Base-by-base conservation (phyloP, 2,797 vertebrate species). In the Eulemur mongoz region DNA sequence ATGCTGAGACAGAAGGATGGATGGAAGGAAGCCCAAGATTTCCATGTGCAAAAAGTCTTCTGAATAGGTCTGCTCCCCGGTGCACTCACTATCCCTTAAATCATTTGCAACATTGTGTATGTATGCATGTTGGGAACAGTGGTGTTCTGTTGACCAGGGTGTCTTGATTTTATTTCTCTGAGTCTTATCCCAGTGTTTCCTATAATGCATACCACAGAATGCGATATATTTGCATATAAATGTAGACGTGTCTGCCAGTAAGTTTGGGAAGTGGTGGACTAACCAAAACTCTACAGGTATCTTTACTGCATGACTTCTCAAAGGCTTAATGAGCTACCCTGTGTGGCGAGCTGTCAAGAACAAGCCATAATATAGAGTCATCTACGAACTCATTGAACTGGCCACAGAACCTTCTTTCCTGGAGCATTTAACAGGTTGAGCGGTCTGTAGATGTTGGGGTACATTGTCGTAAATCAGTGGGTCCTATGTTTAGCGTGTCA, bases 101-200 rank as follows among this genome's bases (percentile, higher is more conserved):
- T 67, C 57, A 0, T 52, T 27, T 54, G 57, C 54, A 52, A 15
- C 25, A n/a, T 52, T n/a, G 18, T 61, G 43, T 20, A 4, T 48
- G 43, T 20, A 4, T 48, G 30, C 6, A 3, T 78, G 61, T 25
- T 38, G 72, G 38, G 57, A 67, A 80, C 2, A 38, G 9, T 63
- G 43, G 22, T 57, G 3, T 79, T 61, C 27, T 27, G 7, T 94
- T 81, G 61, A 82, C 73, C 82, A 57, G 59, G 59, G 20, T 84
- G 9, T 85, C 72, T 63, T 93, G 75, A 93, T 89, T 78, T 90
- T 54, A 70, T 81, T 95, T 96, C 57, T 82, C 30, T 83, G 35
- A 54, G 5, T 57, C 20, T 67, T 70, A 32, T 69, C 57, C 13
- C 15, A 61, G 9, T 23, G 59, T 81, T 88, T 94, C 27, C n/a